Conservation (phyloP, 64 coral and sea anemone species). For the Cladopsammia gracilis region DNA sequence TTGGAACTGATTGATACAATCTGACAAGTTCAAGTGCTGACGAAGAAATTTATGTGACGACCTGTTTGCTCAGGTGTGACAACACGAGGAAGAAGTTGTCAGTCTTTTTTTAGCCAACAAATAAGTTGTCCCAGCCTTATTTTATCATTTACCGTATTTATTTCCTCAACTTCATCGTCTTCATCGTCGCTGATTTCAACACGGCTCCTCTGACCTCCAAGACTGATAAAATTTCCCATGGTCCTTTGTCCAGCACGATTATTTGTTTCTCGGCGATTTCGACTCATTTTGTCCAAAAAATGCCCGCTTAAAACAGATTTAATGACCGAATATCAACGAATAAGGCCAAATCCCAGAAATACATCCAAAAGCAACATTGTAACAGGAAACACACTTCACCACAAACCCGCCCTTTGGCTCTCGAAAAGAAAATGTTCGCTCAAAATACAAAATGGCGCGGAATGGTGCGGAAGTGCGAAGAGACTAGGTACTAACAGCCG, state of each 20-base stretch:
- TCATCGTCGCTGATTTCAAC: constrained; percentile 26
- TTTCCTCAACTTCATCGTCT: constrained; percentile 28
- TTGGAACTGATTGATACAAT: too few species aligned
- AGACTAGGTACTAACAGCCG: neutral
- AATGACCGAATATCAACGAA: neutral
- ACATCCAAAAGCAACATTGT: neutral
- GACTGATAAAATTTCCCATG: constrained; percentile 6
- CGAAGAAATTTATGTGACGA: too few species aligned
- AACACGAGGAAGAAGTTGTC: too few species aligned
- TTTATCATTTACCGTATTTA: neutral
- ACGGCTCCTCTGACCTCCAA: neutral
- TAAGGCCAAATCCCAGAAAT: neutral
- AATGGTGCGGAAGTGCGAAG: neutral
- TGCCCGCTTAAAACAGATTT: neutral
- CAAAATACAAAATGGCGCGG: constrained; percentile 39
- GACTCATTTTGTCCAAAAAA: neutral
- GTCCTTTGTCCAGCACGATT: neutral
- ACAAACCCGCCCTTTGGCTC: too few species aligned
- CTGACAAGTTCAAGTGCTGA: too few species aligned
- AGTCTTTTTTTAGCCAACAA: too few species aligned
- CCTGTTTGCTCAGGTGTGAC: too few species aligned
- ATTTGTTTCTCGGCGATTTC: neutral
- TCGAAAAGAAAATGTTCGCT: neutral
- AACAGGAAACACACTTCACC: neutral
- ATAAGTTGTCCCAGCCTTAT: too few species aligned